Evolutionary conservation across 1,140 invertebrate species (phyloP).

Genomic region (Lysiphlebus fabarum): DNA sequence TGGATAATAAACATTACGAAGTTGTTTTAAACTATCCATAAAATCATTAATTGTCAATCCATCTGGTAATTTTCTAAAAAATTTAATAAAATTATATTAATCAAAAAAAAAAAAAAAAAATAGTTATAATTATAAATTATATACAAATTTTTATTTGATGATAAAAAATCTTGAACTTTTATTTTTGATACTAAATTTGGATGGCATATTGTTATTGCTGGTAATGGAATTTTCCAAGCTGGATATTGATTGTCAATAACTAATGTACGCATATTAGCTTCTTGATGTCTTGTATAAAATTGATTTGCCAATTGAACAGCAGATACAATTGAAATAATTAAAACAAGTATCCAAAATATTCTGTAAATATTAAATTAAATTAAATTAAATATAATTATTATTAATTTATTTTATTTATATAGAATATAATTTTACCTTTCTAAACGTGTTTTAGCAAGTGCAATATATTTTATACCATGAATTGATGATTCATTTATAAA

Average conservation of each 20-base stretch:
- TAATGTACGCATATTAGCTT: conserved; percentile 33
- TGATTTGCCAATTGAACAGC: conserved; percentile 27
- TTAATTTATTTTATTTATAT: not conserved
- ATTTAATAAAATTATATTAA: conserved; percentile 5
- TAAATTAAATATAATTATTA: not conserved
- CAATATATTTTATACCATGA: conserved; percentile 35
- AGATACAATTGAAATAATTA: conserved; percentile 29
- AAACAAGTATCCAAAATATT: conserved; percentile 31
- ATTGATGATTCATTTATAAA: conserved; percentile 32
- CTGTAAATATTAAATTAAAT: conserved; percentile 15
- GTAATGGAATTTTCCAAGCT: conserved; percentile 26
- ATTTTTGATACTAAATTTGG: conserved; percentile 18
- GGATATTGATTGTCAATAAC: conserved; percentile 32
- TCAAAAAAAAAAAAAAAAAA: not conserved
- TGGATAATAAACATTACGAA: conserved; percentile 26
- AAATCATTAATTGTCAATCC: conserved; percentile 22
- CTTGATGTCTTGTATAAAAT: conserved; percentile 35
- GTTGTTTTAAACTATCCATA: conserved; percentile 20
- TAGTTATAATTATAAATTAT: too few species aligned
- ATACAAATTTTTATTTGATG: conserved; percentile 11
- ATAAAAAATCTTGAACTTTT: conserved; percentile 5
- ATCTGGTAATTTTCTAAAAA: conserved; percentile 25
- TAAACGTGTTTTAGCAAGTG: conserved; percentile 25
- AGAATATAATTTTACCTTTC: conserved; percentile 23
- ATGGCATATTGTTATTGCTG: conserved; percentile 32